Conservation (phyloP, 2,888 invertebrate genomes). For the Latrodectus elegans region DNA sequence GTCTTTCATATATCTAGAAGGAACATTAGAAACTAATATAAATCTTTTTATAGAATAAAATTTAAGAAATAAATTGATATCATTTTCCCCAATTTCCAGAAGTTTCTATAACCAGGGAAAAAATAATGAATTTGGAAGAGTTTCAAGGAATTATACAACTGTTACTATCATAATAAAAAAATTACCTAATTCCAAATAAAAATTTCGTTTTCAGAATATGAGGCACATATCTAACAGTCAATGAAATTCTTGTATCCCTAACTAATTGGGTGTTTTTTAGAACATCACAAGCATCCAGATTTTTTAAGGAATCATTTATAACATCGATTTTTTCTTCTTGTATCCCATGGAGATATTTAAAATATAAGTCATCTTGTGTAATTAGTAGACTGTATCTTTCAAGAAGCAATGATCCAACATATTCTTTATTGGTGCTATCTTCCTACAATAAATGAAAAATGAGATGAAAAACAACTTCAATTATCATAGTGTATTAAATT, state of each 20-base stretch:
- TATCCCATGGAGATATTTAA: conserved; percentile 89
- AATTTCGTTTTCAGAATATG: conserved; percentile 76
- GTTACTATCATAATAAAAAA: no score
- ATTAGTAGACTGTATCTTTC: conserved; percentile 92
- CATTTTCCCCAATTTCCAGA: no score
- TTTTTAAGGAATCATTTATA: conserved; percentile 72
- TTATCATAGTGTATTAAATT: no score
- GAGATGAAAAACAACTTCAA: no score
- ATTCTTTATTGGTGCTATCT: neutral
- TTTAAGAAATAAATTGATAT: no score
- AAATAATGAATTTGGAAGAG: no score
- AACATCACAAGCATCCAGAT: conserved; percentile 78
- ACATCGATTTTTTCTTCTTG: conserved; percentile 83
- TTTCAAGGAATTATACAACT: no score
- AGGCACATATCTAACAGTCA: conserved; percentile 95
- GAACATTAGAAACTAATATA: no score
- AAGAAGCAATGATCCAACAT: conserved; percentile 83
- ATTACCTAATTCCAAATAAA: conserved; percentile 51
- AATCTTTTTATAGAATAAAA: no score
- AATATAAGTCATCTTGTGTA: conserved; percentile 87
- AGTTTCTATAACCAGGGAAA: no score
- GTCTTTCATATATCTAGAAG: no score
- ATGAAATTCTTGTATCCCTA: conserved; percentile 85
- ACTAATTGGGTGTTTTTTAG: conserved; percentile 75
- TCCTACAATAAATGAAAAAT: neutral